Evolutionary conservation across 2,113 vertebrate genomes (phyloP).

Genomic region (Alligator sinensis): DNA sequence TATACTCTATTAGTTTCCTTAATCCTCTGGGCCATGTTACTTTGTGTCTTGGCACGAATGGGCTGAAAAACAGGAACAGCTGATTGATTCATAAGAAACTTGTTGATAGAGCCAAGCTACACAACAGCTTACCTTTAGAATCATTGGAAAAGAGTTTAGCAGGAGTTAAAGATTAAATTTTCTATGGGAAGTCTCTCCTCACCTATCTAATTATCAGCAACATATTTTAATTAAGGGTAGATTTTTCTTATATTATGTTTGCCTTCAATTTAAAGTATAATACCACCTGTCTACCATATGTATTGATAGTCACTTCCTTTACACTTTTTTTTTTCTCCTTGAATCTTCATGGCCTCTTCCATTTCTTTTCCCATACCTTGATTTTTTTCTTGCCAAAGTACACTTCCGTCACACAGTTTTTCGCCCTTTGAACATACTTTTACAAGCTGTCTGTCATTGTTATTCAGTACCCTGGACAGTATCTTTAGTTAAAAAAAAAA

Average conservation of each 20-base stretch:
- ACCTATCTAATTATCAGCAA: background rate
- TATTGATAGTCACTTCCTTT: fast-evolving
- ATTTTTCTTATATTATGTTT: fast-evolving
- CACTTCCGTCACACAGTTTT: background rate
- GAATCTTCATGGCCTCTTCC: background rate
- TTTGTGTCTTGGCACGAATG: background rate
- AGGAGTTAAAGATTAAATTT: background rate
- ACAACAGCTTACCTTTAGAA: background rate
- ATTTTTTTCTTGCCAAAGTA: background rate
- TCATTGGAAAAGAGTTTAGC: background rate
- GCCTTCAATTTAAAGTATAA: background rate
- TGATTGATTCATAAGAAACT: slow-evolving; percentile 33
- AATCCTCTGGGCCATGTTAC: slow-evolving; percentile 41
- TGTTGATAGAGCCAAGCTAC: background rate
- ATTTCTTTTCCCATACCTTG: background rate
- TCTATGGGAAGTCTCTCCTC: background rate
- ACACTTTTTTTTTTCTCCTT: background rate
- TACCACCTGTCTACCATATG: background rate
- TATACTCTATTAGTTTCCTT: slow-evolving; percentile 29
- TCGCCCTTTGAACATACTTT: background rate
- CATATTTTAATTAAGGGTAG: background rate
- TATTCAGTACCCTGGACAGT: background rate
- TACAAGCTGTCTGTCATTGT: background rate
- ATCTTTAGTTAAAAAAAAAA: background rate
- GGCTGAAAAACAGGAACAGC: slow-evolving; percentile 33